A percentile compares a stretch with the other conserved stretches of the same genome.
Conservation (phyloP, 2,113 vertebrate genomes). For the Burhinus bistriatus region DNA sequence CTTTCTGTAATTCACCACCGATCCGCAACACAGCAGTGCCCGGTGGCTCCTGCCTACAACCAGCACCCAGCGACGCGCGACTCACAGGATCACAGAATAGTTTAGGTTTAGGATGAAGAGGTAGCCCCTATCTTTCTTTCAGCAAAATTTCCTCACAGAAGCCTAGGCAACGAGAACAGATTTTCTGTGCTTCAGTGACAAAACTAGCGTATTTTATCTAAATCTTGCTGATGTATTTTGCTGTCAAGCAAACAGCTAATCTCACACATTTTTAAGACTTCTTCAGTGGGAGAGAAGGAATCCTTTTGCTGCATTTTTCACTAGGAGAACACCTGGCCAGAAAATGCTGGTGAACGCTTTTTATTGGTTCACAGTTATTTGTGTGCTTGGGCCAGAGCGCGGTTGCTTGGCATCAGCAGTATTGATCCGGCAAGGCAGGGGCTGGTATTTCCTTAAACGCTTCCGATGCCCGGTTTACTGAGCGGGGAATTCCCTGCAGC, state of each 20-base stretch:
- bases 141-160: background rate
- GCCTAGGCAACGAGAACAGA: background rate
- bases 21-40: background rate
- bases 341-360: background rate
- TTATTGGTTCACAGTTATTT: background rate
- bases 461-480: background rate
- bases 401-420: background rate
- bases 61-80: background rate
- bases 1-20: background rate
- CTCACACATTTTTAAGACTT: rapidly evolving
- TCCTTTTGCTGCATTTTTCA: background rate
- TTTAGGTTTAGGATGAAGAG: too few relatives aligned
- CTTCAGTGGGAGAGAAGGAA: background rate
- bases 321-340: background rate
- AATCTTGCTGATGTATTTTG: background rate
- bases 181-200: background rate
- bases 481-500: background rate
- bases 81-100: too few relatives aligned
- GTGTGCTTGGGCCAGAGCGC: background rate
- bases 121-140: rapidly evolving
- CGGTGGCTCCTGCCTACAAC: background rate
- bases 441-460: background rate
- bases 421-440: background rate
- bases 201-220: background rate
- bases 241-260: background rate